A percentile compares a stretch with the other conserved stretches of the same genome.
Evolutionary conservation across 2,888 invertebrate genomes (phyloP).

Genomic region (Bhutanitis thaidina): DNA sequence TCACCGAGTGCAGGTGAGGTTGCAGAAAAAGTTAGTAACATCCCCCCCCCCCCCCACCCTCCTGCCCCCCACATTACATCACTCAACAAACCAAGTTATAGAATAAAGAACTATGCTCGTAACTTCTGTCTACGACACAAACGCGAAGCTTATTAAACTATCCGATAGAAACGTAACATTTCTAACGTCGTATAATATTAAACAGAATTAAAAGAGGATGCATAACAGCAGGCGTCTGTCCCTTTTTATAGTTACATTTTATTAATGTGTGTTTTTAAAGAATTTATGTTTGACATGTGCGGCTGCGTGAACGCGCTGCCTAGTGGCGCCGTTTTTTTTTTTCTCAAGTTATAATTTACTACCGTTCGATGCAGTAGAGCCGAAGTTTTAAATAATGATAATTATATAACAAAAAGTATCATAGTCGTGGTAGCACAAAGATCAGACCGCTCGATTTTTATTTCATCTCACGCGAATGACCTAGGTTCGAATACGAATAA

Average conservation of each 20-base stretch:
- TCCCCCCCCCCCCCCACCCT: too few species aligned
- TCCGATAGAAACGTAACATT: slow-evolving; percentile 4
- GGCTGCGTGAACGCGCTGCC: slow-evolving; percentile 17
- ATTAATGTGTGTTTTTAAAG: slow-evolving; percentile 65
- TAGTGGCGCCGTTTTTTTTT: slow-evolving; percentile 15
- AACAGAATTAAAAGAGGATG: slow-evolving; percentile 1
- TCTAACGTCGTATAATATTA: slow-evolving; percentile 11
- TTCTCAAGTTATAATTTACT: slow-evolving; percentile 11
- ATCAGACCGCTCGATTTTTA: too few species aligned
- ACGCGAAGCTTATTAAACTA: too few species aligned
- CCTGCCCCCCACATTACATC: too few species aligned
- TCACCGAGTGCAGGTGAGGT: too few species aligned
- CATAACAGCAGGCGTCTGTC: slow-evolving; percentile 5
- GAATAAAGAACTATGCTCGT: too few species aligned
- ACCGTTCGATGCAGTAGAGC: not conserved
- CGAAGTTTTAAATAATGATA: not conserved
- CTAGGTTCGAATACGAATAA: too few species aligned
- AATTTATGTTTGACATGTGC: slow-evolving; percentile 66
- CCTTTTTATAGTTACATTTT: slow-evolving; percentile 45
- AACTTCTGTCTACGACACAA: too few species aligned
- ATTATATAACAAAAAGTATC: not conserved
- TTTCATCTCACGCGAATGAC: too few species aligned
- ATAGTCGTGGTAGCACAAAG: too few species aligned
- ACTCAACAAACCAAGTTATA: too few species aligned
- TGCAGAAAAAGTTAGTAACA: too few species aligned